These are phyloP conservation scores for Pelusios castaneus DNA, from an alignment of 2,113 vertebrate species.

Conservation along the genomic window DNA sequence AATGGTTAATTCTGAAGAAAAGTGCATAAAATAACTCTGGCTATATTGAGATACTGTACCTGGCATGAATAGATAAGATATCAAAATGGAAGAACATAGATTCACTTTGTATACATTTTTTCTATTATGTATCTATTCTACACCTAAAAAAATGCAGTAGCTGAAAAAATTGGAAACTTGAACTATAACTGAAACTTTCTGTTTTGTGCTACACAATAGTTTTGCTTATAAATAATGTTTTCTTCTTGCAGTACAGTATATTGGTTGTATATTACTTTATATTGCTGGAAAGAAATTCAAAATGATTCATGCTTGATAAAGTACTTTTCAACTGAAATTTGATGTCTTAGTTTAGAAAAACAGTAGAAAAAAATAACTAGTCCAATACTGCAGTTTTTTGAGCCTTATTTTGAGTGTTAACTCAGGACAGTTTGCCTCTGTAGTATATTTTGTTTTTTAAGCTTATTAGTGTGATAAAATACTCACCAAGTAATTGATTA, in stretches of 20 bases:
- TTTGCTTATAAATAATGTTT: slow-evolving; percentile 30
- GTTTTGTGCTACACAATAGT: background rate
- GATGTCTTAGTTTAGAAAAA: slow-evolving; percentile 43
- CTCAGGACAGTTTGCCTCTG: slow-evolving; percentile 44
- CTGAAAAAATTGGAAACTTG: background rate
- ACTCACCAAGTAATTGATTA: slow-evolving; percentile 58
- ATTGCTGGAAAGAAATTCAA: slow-evolving; percentile 24
- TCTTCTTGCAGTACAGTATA: background rate
- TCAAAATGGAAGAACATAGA: background rate
- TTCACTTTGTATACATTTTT: background rate
- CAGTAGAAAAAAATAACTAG: background rate
- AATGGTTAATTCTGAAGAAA: background rate
- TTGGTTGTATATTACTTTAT: slow-evolving; percentile 24
- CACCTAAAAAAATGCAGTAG: background rate
- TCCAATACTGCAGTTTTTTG: slow-evolving; percentile 36
- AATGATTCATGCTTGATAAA: slow-evolving; percentile 37
- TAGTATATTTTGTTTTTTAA: slow-evolving; percentile 62
- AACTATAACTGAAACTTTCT: background rate
- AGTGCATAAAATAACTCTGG: background rate
- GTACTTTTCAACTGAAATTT: slow-evolving; percentile 38
- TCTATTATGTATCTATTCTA: background rate
- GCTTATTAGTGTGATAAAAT: slow-evolving; percentile 42
- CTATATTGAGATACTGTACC: background rate
- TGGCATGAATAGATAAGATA: background rate
- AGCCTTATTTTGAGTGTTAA: slow-evolving; percentile 41